A percentile compares a stretch with the other conserved stretches of the same genome.
Conservation (phyloP, 2,797 vertebrate genomes). For the Scleropages formosus region DNA sequence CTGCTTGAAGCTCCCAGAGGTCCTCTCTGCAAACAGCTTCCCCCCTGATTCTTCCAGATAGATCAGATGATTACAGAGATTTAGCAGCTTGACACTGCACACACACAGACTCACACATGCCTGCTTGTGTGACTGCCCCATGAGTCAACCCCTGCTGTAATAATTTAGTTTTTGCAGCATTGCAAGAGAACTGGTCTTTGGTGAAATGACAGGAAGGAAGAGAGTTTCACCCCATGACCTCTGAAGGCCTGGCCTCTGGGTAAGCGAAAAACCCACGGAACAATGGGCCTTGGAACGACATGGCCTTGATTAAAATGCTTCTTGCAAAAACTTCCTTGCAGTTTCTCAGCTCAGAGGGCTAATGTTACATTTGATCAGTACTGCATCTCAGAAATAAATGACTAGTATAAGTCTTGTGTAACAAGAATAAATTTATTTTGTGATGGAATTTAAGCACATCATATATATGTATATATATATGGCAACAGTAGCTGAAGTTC, state of each 20-base stretch:
- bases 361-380: no score
- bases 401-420: background rate
- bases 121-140: background rate
- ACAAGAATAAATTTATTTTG: background rate
- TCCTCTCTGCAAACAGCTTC: background rate
- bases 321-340: no score
- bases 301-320: background rate
- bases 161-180: background rate
- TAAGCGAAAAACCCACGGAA: background rate
- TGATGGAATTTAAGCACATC: background rate
- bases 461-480: no score
- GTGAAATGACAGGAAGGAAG: background rate
- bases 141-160: background rate
- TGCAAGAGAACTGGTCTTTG: background rate
- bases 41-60: background rate
- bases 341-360: no score
- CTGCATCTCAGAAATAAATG: no score
- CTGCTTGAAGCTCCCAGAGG: background rate
- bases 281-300: background rate
- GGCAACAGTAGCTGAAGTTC: background rate
- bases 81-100: background rate
- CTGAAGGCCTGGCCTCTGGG: background rate
- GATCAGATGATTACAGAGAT: constrained; percentile 2
- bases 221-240: background rate
- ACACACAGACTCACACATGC: background rate